These are phyloP conservation scores for Peromyscus polionotus DNA, from an alignment of 2,113 vertebrate genomes.

Conservation along the genomic window DNA sequence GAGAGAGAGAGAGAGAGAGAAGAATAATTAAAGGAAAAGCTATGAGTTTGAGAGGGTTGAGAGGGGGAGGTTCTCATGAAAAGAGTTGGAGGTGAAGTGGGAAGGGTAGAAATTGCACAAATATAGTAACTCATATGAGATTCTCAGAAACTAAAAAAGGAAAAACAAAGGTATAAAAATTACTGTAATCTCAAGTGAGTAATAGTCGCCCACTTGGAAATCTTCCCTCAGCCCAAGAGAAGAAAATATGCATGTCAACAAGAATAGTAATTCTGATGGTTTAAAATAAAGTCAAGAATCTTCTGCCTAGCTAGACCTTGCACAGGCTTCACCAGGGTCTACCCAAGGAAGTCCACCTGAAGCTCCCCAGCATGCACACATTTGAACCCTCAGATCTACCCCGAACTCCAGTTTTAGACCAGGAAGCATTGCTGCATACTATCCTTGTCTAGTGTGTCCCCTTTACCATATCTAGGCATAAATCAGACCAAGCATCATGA, in stretches of 20 bases:
- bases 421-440: not conserved
- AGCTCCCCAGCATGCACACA: not conserved
- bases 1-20: not conserved
- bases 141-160: not conserved
- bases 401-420: not conserved
- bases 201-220: not conserved
- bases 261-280: not conserved
- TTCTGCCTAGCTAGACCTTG: not conserved
- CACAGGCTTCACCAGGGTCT: not conserved
- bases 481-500: not conserved
- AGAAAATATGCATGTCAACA: not conserved
- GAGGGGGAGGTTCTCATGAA: not conserved
- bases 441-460: accelerated
- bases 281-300: not conserved
- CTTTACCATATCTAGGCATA: not conserved
- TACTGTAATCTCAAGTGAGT: not conserved
- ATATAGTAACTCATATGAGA: not conserved
- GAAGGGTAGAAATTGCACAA: not conserved
- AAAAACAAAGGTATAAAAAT: not conserved
- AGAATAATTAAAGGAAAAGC: not conserved
- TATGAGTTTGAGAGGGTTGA: not conserved
- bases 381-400: not conserved
- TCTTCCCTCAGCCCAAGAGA: not conserved
- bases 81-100: not conserved
- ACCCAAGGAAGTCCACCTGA: not conserved